Percentiles rank a stretch among this genome's conserved stretches.
Conservation (phyloP, 2,113 vertebrate species). For the Marmota monax region DNA sequence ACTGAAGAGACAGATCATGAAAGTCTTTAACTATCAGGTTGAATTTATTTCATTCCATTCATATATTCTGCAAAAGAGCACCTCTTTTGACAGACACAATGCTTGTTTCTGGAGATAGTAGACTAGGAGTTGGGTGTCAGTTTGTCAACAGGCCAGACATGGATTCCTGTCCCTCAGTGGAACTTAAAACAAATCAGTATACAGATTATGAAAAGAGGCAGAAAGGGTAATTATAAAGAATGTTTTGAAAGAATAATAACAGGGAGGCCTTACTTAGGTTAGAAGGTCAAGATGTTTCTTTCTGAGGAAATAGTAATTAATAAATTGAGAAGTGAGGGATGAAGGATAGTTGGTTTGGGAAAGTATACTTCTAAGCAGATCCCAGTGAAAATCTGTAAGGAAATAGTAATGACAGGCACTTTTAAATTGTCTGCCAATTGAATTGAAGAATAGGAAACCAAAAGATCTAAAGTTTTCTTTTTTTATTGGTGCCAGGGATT, state of each 20-base stretch:
- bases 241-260: background rate
- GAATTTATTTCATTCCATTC: background rate
- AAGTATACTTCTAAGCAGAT: background rate
- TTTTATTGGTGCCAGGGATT: too few relatives aligned
- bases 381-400: background rate
- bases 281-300: background rate
- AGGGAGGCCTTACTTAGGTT: background rate
- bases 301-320: conserved; percentile 20
- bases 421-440: conserved; percentile 7
- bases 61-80: background rate
- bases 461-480: background rate
- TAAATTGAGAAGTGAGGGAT: background rate
- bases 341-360: background rate
- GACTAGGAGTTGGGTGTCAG: background rate
- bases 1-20: background rate
- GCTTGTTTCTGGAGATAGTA: background rate
- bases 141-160: background rate
- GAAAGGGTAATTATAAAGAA: conserved; percentile 1
- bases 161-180: background rate
- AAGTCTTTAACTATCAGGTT: background rate
- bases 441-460: conserved; percentile 21
- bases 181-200: background rate
- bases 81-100: background rate
- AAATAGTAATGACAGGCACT: background rate
- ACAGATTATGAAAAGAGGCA: background rate